These are phyloP conservation scores for Plodia interpunctella DNA, from an alignment of 1,140 invertebrate species.

Conservation along the genomic window DNA sequence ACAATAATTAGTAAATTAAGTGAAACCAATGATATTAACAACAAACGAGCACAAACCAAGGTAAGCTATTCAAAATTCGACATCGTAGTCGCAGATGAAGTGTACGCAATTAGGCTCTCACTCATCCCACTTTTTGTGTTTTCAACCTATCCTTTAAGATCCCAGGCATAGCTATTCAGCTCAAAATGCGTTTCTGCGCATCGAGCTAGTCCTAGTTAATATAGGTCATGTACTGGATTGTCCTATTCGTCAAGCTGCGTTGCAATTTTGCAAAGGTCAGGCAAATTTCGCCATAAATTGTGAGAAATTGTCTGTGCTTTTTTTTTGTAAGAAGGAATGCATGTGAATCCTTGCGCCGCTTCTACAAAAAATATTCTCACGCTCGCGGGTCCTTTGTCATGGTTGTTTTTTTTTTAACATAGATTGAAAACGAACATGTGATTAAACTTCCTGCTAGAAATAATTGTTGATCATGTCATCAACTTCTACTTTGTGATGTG, in stretches of 20 bases:
- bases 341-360: slow-evolving; percentile 49
- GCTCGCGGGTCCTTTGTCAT: slow-evolving; percentile 48
- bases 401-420: slow-evolving; percentile 36
- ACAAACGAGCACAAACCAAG: slow-evolving; percentile 31
- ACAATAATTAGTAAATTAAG: slow-evolving; percentile 33
- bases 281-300: slow-evolving; percentile 46
- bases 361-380: slow-evolving; percentile 63
- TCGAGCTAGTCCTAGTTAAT: slow-evolving; percentile 39
- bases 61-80: slow-evolving; percentile 35
- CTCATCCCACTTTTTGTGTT: slow-evolving; percentile 61
- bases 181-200: slow-evolving; percentile 55
- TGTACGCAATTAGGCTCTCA: slow-evolving; percentile 57
- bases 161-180: slow-evolving; percentile 46
- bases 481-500: slow-evolving; percentile 4
- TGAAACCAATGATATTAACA: slow-evolving; percentile 37
- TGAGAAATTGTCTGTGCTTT: slow-evolving; percentile 42
- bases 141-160: slow-evolving; percentile 56
- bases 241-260: slow-evolving; percentile 18
- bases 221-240: slow-evolving; percentile 33
- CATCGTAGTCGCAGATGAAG: slow-evolving; percentile 32
- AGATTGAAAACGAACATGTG: slow-evolving; percentile 35
- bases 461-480: slow-evolving; percentile 4
- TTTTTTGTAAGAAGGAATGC: slow-evolving; percentile 51
- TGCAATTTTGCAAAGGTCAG: slow-evolving; percentile 45
- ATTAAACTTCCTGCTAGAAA: slow-evolving; percentile 43